These are phyloP conservation scores for Hemaris fuciformis DNA, from an alignment of 2,888 invertebrate species.

Conservation along the genomic window DNA sequence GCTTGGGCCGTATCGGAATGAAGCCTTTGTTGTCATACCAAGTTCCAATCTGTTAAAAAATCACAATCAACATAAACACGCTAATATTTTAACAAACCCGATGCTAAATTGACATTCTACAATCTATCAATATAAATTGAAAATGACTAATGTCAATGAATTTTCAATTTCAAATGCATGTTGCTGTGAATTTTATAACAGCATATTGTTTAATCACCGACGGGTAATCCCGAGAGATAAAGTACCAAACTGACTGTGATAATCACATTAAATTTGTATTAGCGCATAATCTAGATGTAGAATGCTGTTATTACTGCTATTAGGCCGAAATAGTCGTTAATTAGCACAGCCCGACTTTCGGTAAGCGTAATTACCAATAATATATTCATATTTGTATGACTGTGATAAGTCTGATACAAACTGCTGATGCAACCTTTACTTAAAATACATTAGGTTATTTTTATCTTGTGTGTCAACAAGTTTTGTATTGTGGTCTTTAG, in stretches of 20 bases:
- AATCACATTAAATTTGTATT: slow-evolving; percentile 11
- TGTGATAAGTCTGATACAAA: no score
- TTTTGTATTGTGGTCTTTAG: background rate
- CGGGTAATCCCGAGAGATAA: slow-evolving; percentile 10
- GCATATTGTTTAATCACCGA: background rate
- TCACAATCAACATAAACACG: slow-evolving; percentile 6
- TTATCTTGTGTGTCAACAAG: background rate
- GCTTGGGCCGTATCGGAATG: slow-evolving; percentile 87
- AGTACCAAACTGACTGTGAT: slow-evolving; percentile 1
- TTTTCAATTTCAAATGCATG: background rate
- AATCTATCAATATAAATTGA: background rate
- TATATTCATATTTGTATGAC: background rate
- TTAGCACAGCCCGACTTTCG: background rate
- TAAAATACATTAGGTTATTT: background rate
- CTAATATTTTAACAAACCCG: background rate
- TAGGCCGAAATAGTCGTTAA: background rate
- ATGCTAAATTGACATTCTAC: background rate
- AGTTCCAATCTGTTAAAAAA: slow-evolving; percentile 85
- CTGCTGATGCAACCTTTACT: no score
- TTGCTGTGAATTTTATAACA: background rate
- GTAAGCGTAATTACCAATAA: background rate
- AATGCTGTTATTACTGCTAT: slow-evolving; percentile 1
- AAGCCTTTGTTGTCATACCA: slow-evolving; percentile 92
- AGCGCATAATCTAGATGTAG: slow-evolving; percentile 8
- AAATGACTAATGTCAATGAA: background rate